Evolutionary conservation across 2,113 vertebrate species (phyloP).

Genomic region (Epinephelus lanceolatus): DNA sequence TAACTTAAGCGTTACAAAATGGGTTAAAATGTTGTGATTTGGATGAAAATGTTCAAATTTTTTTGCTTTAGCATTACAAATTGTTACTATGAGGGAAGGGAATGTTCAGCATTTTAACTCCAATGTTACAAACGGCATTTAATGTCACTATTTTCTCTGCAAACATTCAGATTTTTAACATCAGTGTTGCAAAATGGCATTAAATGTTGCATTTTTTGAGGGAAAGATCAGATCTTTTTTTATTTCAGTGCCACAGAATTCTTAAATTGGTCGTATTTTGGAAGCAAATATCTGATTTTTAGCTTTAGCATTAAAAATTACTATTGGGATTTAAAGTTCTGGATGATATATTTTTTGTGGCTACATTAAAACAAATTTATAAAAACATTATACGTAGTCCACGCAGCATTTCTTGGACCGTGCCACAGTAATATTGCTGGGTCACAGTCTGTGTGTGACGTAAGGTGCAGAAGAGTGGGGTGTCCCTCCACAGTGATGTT

Average conservation of each 20-base stretch:
- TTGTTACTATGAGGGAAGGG: accelerated
- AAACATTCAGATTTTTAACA: no score
- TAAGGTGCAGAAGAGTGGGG: constrained; percentile 40
- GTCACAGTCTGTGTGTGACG: constrained; percentile 21
- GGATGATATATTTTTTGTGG: not conserved
- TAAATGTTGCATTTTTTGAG: no score
- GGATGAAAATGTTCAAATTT: not conserved
- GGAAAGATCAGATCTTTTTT: no score
- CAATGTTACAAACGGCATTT: not conserved
- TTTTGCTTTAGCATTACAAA: not conserved
- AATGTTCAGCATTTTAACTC: no score
- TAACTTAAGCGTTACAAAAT: not conserved
- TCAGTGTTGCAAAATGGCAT: not conserved
- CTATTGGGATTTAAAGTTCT: not conserved
- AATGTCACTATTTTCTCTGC: no score
- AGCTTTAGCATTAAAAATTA: no score
- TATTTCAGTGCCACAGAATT: no score
- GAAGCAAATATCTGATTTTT: not conserved
- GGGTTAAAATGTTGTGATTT: not conserved
- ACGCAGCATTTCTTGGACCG: not conserved
- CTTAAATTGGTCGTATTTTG: no score
- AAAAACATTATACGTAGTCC: not conserved
- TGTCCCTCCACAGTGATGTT: constrained; percentile 56
- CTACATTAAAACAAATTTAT: not conserved
- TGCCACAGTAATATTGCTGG: not conserved